phyloP scores from a whole-genome alignment of 2,797 vertebrate genomes.

The Scolopax bukidnonensis region DNA sequence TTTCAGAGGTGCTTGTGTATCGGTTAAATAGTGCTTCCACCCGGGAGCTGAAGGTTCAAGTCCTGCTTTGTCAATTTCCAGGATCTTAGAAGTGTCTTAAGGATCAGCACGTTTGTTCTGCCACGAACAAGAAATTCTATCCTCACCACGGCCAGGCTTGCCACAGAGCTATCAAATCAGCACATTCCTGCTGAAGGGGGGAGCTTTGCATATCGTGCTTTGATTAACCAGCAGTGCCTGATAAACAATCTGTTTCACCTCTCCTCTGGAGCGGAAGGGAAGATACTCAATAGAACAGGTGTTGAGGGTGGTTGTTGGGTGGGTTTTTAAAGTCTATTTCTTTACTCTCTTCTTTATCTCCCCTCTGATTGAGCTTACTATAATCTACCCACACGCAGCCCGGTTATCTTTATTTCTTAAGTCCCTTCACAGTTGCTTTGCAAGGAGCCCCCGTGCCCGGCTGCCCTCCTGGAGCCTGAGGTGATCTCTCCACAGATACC shows the following conservation, averaged over 20 bases:
- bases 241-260: not conserved
- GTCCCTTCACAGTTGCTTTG: not conserved
- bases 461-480: rapidly evolving
- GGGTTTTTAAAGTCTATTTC: not conserved
- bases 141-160: rapidly evolving
- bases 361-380: not conserved
- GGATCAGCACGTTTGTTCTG: rapidly evolving
- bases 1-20: rapidly evolving
- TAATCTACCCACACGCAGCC: not conserved
- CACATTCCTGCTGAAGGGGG: not conserved
- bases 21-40: not conserved
- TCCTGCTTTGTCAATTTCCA: not conserved
- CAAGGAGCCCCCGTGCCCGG: rapidly evolving
- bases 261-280: not conserved
- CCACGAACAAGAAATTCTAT: not conserved
- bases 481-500: rapidly evolving
- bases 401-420: not conserved
- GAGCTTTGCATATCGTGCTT: not conserved
- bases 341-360: not conserved
- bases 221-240: not conserved
- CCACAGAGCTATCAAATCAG: not conserved
- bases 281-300: rapidly evolving
- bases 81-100: not conserved
- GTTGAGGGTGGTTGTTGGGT: too few relatives aligned
- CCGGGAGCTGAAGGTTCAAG: not conserved